phyloP scores from a whole-genome alignment of 1,140 invertebrate genomes.

The Meloidogyne floridensis region DNA sequence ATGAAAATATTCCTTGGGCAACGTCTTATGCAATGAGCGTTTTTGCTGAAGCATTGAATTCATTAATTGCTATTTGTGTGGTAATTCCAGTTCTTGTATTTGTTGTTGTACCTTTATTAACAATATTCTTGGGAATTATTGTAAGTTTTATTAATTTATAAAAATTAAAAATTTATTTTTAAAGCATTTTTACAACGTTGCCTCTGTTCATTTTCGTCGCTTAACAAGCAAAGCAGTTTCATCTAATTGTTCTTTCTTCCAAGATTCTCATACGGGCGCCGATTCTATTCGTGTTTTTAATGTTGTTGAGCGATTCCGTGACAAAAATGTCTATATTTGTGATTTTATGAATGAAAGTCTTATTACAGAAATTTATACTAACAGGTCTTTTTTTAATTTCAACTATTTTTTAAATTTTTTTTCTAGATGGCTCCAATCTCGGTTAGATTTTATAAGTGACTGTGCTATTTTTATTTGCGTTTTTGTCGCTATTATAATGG shows the following conservation, averaged over 20 bases:
- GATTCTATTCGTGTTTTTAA: conserved; percentile 43
- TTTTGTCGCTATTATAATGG: conserved; percentile 30
- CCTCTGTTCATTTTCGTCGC: conserved; percentile 44
- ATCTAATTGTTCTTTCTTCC: conserved; percentile 37
- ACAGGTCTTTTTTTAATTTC: conserved; percentile 14
- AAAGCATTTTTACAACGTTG: conserved; percentile 45
- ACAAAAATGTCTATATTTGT: conserved; percentile 15
- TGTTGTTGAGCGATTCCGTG: conserved; percentile 33
- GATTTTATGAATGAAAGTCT: conserved; percentile 34
- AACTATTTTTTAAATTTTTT: too few species aligned
- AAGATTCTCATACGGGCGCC: conserved; percentile 38
- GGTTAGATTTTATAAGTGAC: conserved; percentile 34
- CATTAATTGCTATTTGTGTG: conserved; percentile 30
- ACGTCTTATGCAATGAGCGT: conserved; percentile 16
- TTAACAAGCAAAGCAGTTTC: conserved; percentile 38
- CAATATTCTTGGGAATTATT: conserved; percentile 69
- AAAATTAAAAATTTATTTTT: conserved; percentile 67
- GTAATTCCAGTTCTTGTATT: conserved; percentile 68
- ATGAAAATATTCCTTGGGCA: conserved; percentile 47
- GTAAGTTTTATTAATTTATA: conserved; percentile 13
- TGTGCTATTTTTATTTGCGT: conserved; percentile 30
- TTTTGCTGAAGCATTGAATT: conserved; percentile 34
- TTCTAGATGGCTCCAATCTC: conserved; percentile 41
- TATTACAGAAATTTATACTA: conserved; percentile 38
- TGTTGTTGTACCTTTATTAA: conserved; percentile 69